Conservation (phyloP, 2,113 vertebrate species). For the Tympanuchus pallidicinctus region DNA sequence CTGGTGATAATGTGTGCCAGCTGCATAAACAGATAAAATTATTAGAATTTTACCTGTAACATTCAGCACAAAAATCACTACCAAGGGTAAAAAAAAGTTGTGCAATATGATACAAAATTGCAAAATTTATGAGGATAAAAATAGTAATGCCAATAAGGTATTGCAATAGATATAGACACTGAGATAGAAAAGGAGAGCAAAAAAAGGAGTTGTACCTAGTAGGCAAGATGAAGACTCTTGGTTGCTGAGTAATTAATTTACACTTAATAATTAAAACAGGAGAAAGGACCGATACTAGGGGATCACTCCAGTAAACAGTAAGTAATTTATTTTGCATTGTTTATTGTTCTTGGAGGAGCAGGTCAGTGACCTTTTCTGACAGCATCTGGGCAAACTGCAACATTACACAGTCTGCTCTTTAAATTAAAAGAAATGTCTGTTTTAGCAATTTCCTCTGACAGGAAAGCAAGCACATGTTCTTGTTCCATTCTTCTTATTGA, state of each 20-base stretch:
- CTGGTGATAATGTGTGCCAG: background rate
- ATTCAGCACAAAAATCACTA: background rate
- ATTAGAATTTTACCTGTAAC: background rate
- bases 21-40: background rate
- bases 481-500: constrained; percentile 21
- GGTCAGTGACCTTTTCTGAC: constrained; percentile 1
- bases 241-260: constrained; percentile 10
- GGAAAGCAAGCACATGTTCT: constrained; percentile 2
- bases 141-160: background rate
- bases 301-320: background rate
- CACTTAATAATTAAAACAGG: constrained; percentile 24
- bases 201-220: background rate
- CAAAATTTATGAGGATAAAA: background rate
- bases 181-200: background rate
- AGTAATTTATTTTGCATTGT: constrained; percentile 8
- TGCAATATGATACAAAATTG: fast-evolving
- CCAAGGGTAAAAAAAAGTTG: background rate
- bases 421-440: background rate
- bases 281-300: background rate
- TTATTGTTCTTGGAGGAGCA: background rate
- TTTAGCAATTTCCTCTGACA: constrained; percentile 40
- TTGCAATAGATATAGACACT: background rate
- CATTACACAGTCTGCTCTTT: background rate
- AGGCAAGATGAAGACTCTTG: background rate
- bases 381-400: background rate